These are phyloP conservation scores for Myzus persicae DNA, from an alignment of 1,140 invertebrate genomes.

Conservation along the genomic window DNA sequence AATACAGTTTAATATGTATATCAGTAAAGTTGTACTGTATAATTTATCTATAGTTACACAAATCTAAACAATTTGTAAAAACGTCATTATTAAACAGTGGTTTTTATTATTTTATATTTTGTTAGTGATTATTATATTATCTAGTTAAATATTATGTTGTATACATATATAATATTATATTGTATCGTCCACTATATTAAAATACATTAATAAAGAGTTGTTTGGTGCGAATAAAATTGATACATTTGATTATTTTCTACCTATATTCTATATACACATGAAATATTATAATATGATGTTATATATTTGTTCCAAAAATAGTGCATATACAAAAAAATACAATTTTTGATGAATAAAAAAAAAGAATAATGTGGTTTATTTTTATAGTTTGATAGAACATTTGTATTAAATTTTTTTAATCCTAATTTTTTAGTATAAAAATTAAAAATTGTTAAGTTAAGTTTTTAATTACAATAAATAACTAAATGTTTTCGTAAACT, in stretches of 20 bases:
- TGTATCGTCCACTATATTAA: neutral
- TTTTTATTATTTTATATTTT: slow-evolving; percentile 14
- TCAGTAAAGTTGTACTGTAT: too few species aligned
- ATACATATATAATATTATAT: neutral
- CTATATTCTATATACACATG: neutral
- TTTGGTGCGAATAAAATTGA: neutral
- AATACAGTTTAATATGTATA: neutral
- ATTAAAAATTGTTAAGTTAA: too few species aligned
- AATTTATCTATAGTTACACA: neutral
- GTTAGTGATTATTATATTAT: neutral
- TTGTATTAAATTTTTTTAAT: too few species aligned
- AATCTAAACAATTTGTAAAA: neutral
- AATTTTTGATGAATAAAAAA: too few species aligned
- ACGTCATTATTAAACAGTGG: neutral
- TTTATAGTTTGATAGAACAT: too few species aligned
- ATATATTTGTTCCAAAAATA: too few species aligned
- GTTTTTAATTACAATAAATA: too few species aligned
- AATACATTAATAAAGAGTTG: neutral
- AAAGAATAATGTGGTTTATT: too few species aligned
- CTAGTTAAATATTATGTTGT: neutral
- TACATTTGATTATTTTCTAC: neutral
- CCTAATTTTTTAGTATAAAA: too few species aligned
- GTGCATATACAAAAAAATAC: too few species aligned
- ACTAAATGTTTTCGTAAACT: too few species aligned
- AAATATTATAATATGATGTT: neutral